Percentiles rank a stretch among this genome's conserved stretches.
Evolutionary conservation across 2,888 invertebrate genomes (phyloP).

Genomic region (Flexamia atlantica): DNA sequence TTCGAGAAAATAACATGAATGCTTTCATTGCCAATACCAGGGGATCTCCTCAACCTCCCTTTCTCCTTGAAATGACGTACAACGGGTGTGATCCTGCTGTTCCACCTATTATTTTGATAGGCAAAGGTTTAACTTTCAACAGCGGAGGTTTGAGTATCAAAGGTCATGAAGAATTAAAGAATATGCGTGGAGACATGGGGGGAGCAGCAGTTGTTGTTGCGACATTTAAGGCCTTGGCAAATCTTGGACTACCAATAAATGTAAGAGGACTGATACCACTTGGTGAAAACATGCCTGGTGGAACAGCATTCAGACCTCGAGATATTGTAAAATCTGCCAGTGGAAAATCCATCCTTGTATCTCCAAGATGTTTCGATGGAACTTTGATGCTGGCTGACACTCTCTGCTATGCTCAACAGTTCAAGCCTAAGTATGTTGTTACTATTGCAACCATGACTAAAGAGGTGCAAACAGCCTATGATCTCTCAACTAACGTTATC

Average conservation of each 20-base stretch:
- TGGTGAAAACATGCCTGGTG: conserved; percentile 89
- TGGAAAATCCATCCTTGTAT: conserved; percentile 86
- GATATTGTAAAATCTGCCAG: conserved; percentile 87
- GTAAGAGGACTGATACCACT: conserved; percentile 87
- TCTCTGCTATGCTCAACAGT: conserved; percentile 86
- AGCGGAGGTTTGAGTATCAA: conserved; percentile 88
- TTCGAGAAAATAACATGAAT: conserved; percentile 87
- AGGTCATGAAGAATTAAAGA: conserved; percentile 78
- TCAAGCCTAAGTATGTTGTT: conserved; percentile 84
- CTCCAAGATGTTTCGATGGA: conserved; percentile 89
- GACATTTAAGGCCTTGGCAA: conserved; percentile 86
- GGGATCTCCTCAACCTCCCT: conserved; percentile 88
- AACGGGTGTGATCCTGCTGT: conserved; percentile 78
- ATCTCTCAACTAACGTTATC: conserved; percentile 83
- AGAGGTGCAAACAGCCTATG: conserved; percentile 81
- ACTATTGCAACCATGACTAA: conserved; percentile 90
- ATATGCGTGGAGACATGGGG: conserved; percentile 92
- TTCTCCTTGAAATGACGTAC: conserved; percentile 88
- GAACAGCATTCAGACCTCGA: conserved; percentile 87
- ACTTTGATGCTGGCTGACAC: conserved; percentile 89
- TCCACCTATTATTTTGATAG: conserved; percentile 85
- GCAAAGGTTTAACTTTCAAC: conserved; percentile 83
- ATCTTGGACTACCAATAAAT: conserved; percentile 84
- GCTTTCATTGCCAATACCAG: conserved; percentile 87
- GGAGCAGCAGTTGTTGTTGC: conserved; percentile 88